phyloP scores from a whole-genome alignment of 2,797 vertebrate genomes.

The Notolepis coatsorum region DNA sequence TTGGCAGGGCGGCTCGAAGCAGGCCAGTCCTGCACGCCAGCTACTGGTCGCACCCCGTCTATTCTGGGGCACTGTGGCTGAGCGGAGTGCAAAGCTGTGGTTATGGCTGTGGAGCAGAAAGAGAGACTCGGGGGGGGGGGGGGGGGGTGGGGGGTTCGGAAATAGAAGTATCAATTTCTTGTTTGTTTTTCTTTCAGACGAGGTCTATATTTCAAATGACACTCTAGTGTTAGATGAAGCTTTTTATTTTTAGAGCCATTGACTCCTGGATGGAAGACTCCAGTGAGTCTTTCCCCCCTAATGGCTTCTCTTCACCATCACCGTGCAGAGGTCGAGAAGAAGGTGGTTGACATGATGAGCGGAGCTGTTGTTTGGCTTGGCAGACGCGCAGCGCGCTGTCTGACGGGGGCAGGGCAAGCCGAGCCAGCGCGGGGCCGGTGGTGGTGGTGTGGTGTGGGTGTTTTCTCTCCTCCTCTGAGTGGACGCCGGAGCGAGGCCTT shows the following conservation, averaged over 20 bases:
- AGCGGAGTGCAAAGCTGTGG: constrained; percentile 65
- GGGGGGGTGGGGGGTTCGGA: no score
- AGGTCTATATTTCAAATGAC: constrained; percentile 7
- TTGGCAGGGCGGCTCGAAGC: constrained; percentile 9
- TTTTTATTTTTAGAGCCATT: background rate
- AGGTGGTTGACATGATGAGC: constrained; percentile 53
- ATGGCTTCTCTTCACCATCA: constrained; percentile 2
- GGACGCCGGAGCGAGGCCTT: constrained; percentile 60
- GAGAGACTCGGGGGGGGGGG: constrained; percentile 53
- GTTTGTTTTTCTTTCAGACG: constrained; percentile 52
- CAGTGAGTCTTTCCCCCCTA: no score
- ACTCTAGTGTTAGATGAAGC: constrained; percentile 2
- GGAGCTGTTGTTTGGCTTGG: constrained; percentile 72
- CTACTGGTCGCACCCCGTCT: constrained; percentile 34
- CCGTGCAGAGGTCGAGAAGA: constrained; percentile 21
- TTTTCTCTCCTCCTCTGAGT: constrained; percentile 65
- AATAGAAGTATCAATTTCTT: constrained; percentile 45
- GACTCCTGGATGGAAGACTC: background rate
- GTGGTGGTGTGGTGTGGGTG: constrained; percentile 33
- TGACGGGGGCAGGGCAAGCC: constrained; percentile 30
- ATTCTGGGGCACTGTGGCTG: constrained; percentile 63
- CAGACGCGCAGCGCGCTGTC: constrained; percentile 29
- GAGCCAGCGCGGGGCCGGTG: constrained; percentile 39
- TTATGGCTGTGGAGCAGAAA: constrained; percentile 55
- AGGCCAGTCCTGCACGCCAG: constrained; percentile 26